Percentiles rank a stretch among this genome's conserved stretches.
Evolutionary conservation across 2,888 invertebrate species (phyloP).

Genomic region (Apoda limacodes): DNA sequence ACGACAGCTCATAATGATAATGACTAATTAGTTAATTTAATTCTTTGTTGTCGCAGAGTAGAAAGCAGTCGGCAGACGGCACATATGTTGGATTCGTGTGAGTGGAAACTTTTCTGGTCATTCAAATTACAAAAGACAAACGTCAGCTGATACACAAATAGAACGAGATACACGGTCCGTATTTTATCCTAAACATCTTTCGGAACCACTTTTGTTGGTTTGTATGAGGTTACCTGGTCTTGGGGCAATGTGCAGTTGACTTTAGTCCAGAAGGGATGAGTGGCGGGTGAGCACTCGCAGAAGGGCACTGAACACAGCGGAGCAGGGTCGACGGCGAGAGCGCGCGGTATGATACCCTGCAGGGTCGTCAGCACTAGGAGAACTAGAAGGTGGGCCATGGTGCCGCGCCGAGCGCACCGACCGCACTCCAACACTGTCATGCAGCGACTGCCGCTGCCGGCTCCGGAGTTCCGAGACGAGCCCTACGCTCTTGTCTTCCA

Average conservation of each 20-base stretch:
- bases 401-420: conserved; percentile 49
- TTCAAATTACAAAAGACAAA: too few species aligned
- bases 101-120: too few species aligned
- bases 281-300: conserved; percentile 71
- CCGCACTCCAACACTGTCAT: conserved; percentile 43
- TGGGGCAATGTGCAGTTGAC: conserved; percentile 73
- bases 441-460: conserved; percentile 36
- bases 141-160: too few species aligned
- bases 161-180: too few species aligned
- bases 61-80: too few species aligned
- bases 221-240: conserved; percentile 74
- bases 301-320: conserved; percentile 64
- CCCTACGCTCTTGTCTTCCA: conserved; percentile 24
- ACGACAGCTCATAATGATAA: too few species aligned
- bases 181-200: too few species aligned
- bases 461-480: conserved; percentile 17
- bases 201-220: too few species aligned
- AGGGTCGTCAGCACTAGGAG: conserved; percentile 57
- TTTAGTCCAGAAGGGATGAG: conserved; percentile 69
- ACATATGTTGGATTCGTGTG: too few species aligned
- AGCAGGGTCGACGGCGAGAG: conserved; percentile 22
- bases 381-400: conserved; percentile 42
- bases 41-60: too few species aligned
- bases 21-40: too few species aligned
- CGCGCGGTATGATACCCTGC: conserved; percentile 51